A percentile compares a stretch with the other conserved stretches of the same genome.
phyloP scores from a whole-genome alignment of 2,113 vertebrate genomes.

The Ovis canadensis region DNA sequence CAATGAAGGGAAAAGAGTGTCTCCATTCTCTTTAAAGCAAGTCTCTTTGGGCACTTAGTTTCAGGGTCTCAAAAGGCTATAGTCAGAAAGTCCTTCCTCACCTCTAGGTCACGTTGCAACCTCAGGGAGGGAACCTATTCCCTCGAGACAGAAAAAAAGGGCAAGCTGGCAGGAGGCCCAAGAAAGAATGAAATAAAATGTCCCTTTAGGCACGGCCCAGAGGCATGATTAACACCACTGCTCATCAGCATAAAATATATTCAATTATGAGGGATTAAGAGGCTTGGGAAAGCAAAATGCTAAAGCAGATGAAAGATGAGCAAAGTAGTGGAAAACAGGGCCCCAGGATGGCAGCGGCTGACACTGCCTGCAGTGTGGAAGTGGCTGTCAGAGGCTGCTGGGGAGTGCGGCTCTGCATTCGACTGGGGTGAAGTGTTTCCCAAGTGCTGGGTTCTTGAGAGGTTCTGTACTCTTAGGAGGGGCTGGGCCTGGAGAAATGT shows the following conservation, averaged over 20 bases:
- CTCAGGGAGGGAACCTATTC: not conserved
- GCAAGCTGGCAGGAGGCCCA: constrained; percentile 46
- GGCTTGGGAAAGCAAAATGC: constrained; percentile 60
- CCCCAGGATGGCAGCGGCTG: not conserved
- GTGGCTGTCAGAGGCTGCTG: not conserved
- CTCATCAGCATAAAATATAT: constrained; percentile 74
- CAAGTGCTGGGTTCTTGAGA: not conserved
- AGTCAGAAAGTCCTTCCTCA: not conserved
- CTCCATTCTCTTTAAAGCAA: not conserved
- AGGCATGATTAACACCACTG: constrained; percentile 61
- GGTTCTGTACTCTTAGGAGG: not conserved
- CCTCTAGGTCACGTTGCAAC: not conserved
- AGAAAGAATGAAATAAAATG: constrained; percentile 64
- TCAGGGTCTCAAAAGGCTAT: not conserved
- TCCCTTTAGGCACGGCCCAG: constrained; percentile 52
- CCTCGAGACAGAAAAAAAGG: not conserved
- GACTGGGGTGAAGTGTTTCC: not conserved
- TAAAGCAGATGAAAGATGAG: constrained; percentile 61
- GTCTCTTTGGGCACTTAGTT: not conserved
- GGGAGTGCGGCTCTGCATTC: rapidly evolving
- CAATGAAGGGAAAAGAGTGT: not conserved
- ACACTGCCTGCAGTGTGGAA: not conserved
- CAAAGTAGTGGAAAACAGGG: constrained; percentile 29
- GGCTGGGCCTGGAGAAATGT: rapidly evolving
- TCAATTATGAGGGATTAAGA: constrained; percentile 73